phyloP scores from a whole-genome alignment of 2,797 vertebrate genomes.

The Enteromius afrohamiltoni region DNA sequence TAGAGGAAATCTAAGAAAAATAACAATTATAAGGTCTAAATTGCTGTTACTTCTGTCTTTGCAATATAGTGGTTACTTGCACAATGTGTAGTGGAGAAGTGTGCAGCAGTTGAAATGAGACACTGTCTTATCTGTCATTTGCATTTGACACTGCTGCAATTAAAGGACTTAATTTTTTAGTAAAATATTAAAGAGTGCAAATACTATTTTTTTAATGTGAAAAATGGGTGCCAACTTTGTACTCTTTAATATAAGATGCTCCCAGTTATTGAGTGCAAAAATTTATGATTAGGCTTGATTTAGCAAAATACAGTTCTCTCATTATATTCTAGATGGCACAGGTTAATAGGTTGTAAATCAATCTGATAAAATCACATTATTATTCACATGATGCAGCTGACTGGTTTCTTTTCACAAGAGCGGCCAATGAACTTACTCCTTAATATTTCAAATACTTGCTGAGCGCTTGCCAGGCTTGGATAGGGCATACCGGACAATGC shows the following conservation, averaged over 20 bases:
- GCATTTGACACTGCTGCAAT: no score
- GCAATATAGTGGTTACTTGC: background rate
- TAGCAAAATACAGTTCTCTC: background rate
- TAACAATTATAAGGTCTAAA: no score
- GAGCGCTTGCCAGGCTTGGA: background rate
- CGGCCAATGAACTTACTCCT: background rate
- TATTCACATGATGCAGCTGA: background rate
- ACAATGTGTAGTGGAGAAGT: background rate
- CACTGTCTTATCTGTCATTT: no score
- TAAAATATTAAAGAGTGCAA: background rate
- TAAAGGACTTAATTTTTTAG: no score
- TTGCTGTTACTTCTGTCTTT: background rate
- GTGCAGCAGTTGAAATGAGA: background rate
- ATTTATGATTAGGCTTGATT: background rate
- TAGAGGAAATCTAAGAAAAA: no score
- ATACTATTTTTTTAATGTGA: background rate
- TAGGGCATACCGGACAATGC: no score
- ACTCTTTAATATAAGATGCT: background rate
- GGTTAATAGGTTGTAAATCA: background rate
- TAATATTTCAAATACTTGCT: background rate
- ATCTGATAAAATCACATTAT: background rate
- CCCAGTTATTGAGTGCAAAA: background rate
- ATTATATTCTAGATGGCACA: background rate
- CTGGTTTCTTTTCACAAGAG: background rate
- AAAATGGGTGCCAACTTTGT: background rate